phyloP scores from a whole-genome alignment of 2,888 invertebrate genomes.

The Drosophila glabriapex region DNA sequence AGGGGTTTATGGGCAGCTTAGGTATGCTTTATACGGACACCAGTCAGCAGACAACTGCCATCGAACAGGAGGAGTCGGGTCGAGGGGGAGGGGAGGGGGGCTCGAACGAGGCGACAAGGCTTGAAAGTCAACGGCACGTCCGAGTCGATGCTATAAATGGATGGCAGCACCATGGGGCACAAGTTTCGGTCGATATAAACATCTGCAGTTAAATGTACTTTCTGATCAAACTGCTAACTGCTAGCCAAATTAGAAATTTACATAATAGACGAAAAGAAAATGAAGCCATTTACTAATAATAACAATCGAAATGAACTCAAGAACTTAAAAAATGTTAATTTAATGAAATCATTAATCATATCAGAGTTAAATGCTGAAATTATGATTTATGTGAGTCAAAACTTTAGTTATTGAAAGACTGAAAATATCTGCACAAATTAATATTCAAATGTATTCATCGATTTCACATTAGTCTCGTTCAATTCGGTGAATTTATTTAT shows the following conservation, averaged over 20 bases:
- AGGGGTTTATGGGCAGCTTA: conserved; percentile 76
- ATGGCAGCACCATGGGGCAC: conserved; percentile 13
- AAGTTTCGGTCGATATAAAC: conserved; percentile 1
- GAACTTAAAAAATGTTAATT: not conserved
- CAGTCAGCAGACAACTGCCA: conserved; percentile 24
- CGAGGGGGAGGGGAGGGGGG: not conserved
- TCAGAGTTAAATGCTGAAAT: not conserved
- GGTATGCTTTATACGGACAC: conserved; percentile 64
- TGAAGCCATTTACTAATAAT: not conserved
- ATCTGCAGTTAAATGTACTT: conserved; percentile 41
- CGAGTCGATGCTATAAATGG: conserved; percentile 31
- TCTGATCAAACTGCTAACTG: conserved; percentile 36
- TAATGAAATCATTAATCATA: not conserved
- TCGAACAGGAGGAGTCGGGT: conserved; percentile 1
- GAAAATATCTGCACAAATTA: not conserved
- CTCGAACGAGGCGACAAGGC: conserved; percentile 49
- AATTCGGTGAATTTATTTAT: not conserved
- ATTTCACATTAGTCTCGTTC: not conserved
- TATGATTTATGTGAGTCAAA: not conserved
- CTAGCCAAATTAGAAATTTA: conserved; percentile 33
- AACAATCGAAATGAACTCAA: not conserved
- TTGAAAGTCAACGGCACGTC: conserved; percentile 57
- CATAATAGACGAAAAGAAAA: conserved; percentile 19
- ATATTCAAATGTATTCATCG: not conserved
- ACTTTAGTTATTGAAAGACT: not conserved